Evolutionary conservation across 2,797 vertebrate genomes (phyloP).

Genomic region (Peromyscus melanophrys): DNA sequence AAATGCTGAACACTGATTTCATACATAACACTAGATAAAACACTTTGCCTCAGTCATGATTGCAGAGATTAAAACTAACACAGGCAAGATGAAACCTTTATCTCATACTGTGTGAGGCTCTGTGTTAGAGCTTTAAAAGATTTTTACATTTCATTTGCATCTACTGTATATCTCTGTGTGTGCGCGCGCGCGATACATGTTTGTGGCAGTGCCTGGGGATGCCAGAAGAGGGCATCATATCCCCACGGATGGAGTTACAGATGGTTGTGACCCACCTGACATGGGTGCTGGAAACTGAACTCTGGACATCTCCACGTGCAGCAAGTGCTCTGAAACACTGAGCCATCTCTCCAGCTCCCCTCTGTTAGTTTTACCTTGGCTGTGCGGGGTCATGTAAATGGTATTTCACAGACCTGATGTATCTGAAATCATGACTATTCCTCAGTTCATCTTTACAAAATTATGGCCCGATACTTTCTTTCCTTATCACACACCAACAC

Average conservation of each 20-base stretch:
- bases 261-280: neutral
- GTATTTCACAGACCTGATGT: slow-evolving; percentile 8
- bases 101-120: neutral
- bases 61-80: neutral
- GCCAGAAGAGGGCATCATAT: too few species aligned
- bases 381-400: neutral
- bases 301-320: neutral
- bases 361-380: neutral
- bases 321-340: neutral
- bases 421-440: neutral
- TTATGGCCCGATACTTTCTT: neutral
- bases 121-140: neutral
- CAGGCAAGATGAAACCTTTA: neutral
- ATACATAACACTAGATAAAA: slow-evolving; percentile 23
- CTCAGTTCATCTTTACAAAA: neutral
- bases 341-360: neutral
- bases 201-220: neutral
- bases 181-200: too few species aligned
- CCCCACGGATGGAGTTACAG: neutral
- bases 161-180: too few species aligned
- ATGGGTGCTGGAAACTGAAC: neutral
- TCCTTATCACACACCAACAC: neutral
- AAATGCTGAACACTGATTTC: neutral
- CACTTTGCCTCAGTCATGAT: neutral
- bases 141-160: neutral